Evolutionary conservation across 2,113 vertebrate genomes (phyloP).

Genomic region (Sprattus sprattus): DNA sequence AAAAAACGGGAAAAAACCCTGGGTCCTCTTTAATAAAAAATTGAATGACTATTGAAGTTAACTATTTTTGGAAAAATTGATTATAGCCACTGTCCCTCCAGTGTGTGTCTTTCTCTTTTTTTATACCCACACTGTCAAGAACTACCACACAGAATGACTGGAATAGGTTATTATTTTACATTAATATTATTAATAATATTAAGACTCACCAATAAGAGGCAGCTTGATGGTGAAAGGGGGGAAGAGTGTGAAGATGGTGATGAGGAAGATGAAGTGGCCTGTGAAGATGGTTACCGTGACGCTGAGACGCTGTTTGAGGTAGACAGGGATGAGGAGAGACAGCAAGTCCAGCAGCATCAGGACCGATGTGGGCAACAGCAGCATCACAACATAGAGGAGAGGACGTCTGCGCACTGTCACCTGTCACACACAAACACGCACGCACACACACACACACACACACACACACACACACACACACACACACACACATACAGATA

Average conservation of each 20-base stretch:
- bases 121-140: too few species aligned
- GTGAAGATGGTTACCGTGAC: conserved; percentile 40
- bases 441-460: neutral
- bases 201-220: conserved; percentile 32
- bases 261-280: conserved; percentile 46
- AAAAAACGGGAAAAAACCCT: too few species aligned
- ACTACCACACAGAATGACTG: too few species aligned
- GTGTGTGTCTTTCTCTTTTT: too few species aligned
- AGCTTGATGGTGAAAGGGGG: conserved; percentile 31
- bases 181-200: neutral
- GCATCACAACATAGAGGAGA: conserved; percentile 35
- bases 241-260: conserved; percentile 38
- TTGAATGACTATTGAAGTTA: too few species aligned
- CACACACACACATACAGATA: neutral
- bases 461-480: neutral
- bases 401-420: conserved; percentile 32
- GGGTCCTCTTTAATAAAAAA: too few species aligned
- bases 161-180: too few species aligned
- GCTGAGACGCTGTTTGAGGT: conserved; percentile 43
- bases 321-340: conserved; percentile 33
- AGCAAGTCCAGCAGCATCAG: conserved; percentile 40
- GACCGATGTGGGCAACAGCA: conserved; percentile 40
- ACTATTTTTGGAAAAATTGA: too few species aligned
- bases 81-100: too few species aligned
- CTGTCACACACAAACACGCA: conserved; percentile 17